Base-by-base conservation (phyloP, 2,113 vertebrate genomes). In the Athene cunicularia region DNA sequence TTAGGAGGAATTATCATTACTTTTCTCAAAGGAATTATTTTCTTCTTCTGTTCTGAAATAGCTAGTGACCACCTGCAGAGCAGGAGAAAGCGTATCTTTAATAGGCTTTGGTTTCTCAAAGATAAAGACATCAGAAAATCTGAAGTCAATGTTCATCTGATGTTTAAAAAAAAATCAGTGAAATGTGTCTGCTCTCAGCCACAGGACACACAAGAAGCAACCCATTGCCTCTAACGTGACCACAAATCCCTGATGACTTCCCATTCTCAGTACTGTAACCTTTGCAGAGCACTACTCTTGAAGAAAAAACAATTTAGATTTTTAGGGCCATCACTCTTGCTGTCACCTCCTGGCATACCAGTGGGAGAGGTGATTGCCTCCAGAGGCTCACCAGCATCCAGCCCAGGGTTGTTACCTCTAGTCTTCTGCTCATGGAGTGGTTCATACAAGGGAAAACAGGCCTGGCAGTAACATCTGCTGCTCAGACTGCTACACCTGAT, bases 371-470 rank as follows among this genome's bases (percentile, higher is more conserved):
- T 33, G 12, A 39, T 37, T 16, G 6, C 8, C 47, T 81, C n/a
- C 56, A 47, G 45, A 62, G 45, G 8, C 37, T 67, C 50, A 39
- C 23, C 16, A 33, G 27, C 63, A 62, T 21, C 13, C 19, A 45
- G 28, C 8, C 11, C 39, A 33, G 6, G 6, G 5, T 2, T 53
- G 41, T 11, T 92, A 11, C 8, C 9, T 74, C 28, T 20, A 39
- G 8, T 16, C 19, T 74, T 80, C 55, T 55, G 37, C 20, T 41
- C 30, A 2, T 28, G 0, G 2, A 92, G n/a, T 30, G 1, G 5
- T 59, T 77, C 13, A 3, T 13, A 32, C 4, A 9, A 5, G 3
- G 4, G 28, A 58, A 52, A 47, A 72, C 0, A 0, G 14, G 12
- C 24, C 33, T 74, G 49, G 26, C 7, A 71, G 26, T 27, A 70